Evolutionary conservation across 1,140 invertebrate species (phyloP), one percentile per base, ranked within the genome.

Genomic region (Leptoteleia sp.): DNA sequence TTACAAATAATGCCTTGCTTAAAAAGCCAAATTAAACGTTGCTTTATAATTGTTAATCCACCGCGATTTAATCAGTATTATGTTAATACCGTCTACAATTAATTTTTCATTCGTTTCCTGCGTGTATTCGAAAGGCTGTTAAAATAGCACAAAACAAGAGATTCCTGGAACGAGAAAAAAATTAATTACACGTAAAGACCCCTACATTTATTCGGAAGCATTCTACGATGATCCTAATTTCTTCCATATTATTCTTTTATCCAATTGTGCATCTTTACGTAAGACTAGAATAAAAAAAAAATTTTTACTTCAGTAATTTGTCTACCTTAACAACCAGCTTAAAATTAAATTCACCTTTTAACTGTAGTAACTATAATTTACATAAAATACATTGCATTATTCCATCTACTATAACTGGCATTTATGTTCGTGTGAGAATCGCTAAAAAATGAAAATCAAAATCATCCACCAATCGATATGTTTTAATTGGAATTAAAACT

Each of bases 91-190:
- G 12, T 22, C 12, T 29, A 11, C n/a, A 62, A 62, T 62, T 62
- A 62, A 62, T 62, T 62, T 48, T 25, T 27, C 33, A 40, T 62
- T 50, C 31, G 6, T 37, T 62, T 22, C 29, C 42, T 47, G 29
- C n/a, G 19, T 37, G 40, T 31, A 5, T 38, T 38, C 38, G n/a
- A 48, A 38, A 31, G 57, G 13, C 12, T 22, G 15, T 48, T 48
- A 48, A 62, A 48, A 31, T 48, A 11, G 31, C 57, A 47, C 29
- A 7, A 27, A 61, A 47, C 55, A 27, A 27, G 2, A 17, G 4
- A 42, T 27, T 40, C 8, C 16, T 22, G 12, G 17, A 55, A 55
- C 6, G 19, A 40, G 37, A 40, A 12, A 16, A 45, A 47, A 61
- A 47, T 45, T 37, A 61, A 59, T 62, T 38, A 29, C 22, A 47